Base-by-base conservation (phyloP, 2,888 invertebrate species). In the Scrobipalpa atriplicella region DNA sequence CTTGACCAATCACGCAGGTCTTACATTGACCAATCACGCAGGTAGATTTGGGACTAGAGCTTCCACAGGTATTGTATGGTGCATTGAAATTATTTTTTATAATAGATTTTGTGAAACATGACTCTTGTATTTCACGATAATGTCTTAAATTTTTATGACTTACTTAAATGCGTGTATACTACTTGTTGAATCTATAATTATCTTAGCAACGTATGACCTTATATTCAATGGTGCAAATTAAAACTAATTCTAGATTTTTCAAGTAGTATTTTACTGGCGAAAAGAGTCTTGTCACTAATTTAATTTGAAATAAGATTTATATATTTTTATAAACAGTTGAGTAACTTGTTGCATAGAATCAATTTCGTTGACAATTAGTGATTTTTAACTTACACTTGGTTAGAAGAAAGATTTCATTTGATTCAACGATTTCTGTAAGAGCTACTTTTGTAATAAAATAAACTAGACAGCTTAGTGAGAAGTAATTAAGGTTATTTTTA, bases 291-390 rank as follows among this genome's bases (percentile, higher is more conserved):
- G 74, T 77, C 78, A 78, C 77, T 84, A 80, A 80, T 83, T 79
- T 83, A 72, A 79, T 90, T 90, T 88, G 80, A 89, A 87, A 89
- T 90, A 86, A 89, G 86, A 90, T 85, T 88, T 88, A 89, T 90
- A 91, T 92, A 91, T 92, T 90, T 91, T 91, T 89, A 90, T 92
- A 92, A 86, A 81, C 82, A 82, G 87, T 92, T 90, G 81, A 81
- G 77, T 86, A 75, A 78, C 75, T 86, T 89, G 91, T 91, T 91
- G 66, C 64, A 66, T 67, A 86, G 82, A 85, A 89, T 87, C 85
- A 83, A 85, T 90, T 91, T 90, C 86, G 89, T 90, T 90, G 81
- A 81, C 74, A 76, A 74, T 81, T 80, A 72, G 66, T 60, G 62
- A 68, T 62, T 62, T 76, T 70, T 72, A 13, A 56, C 70, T 77